Conservation (phyloP, 2,113 vertebrate species). For the Muntiacus reevesi region DNA sequence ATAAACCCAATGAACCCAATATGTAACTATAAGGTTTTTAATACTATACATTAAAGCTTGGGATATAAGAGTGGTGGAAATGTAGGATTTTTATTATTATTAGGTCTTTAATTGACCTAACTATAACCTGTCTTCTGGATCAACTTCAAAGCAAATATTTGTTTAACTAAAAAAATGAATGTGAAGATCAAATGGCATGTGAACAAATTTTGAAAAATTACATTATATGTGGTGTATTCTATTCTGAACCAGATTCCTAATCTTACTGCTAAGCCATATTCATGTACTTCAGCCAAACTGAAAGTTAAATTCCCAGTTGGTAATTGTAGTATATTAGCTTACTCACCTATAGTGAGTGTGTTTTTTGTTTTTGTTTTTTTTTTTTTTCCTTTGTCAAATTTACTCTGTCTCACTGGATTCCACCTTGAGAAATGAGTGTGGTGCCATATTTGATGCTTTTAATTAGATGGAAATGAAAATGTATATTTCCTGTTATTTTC, state of each 20-base stretch:
- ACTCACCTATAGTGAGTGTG: neutral
- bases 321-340: neutral
- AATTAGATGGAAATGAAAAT: slow-evolving; percentile 23
- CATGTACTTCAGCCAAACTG: neutral
- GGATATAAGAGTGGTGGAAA: neutral
- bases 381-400: neutral
- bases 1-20: neutral
- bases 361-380: too few relatives aligned
- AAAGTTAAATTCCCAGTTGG: neutral
- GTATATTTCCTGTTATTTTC: neutral
- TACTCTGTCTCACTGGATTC: neutral
- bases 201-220: neutral
- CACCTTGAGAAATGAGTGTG: neutral
- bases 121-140: neutral
- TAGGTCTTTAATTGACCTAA: neutral
- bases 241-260: neutral
- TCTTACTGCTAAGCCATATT: neutral
- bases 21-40: neutral
- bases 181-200: neutral
- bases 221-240: neutral
- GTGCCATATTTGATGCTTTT: neutral
- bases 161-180: neutral
- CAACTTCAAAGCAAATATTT: neutral
- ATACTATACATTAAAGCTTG: neutral
- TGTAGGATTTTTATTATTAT: neutral